A percentile compares a stretch with the other conserved stretches of the same genome.
Evolutionary conservation across 2,113 vertebrate genomes (phyloP).

Genomic region (Seriola quinqueradiata): DNA sequence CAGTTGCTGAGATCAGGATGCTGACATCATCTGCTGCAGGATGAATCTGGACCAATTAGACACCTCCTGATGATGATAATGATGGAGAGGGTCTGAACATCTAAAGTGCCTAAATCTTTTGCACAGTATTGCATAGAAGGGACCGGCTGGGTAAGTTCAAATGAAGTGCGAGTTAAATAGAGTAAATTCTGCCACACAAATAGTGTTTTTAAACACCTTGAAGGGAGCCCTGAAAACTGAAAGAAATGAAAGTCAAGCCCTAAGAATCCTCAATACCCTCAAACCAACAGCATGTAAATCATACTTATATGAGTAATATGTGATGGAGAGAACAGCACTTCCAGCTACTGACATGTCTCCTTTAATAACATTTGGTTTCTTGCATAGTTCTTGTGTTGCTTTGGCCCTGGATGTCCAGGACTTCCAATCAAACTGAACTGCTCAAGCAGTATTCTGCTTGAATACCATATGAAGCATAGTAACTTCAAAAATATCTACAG

Average conservation of each 20-base stretch:
- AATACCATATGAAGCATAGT: slow-evolving; percentile 1
- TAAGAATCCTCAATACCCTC: too few species aligned
- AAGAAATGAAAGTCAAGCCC: neutral
- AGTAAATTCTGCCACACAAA: neutral
- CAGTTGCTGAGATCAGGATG: neutral
- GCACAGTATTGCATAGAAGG: neutral
- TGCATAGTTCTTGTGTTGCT: slow-evolving; percentile 49
- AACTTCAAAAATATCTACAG: slow-evolving; percentile 5
- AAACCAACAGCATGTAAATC: neutral
- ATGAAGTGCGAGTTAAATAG: neutral
- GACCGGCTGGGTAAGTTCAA: neutral
- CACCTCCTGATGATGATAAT: neutral
- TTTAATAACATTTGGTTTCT: slow-evolving; percentile 32
- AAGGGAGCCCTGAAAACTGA: neutral
- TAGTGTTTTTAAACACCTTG: neutral
- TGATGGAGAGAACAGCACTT: slow-evolving; percentile 10
- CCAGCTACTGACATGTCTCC: slow-evolving; percentile 6
- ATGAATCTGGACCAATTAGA: neutral
- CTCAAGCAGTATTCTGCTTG: slow-evolving; percentile 9
- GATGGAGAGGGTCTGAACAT: neutral
- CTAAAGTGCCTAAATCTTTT: neutral
- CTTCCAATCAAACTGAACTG: slow-evolving; percentile 10
- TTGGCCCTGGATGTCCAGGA: neutral
- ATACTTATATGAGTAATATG: neutral
- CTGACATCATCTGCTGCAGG: neutral